Evolutionary conservation across 2,888 invertebrate species (phyloP).

Genomic region (Ganaspis brasiliensis): DNA sequence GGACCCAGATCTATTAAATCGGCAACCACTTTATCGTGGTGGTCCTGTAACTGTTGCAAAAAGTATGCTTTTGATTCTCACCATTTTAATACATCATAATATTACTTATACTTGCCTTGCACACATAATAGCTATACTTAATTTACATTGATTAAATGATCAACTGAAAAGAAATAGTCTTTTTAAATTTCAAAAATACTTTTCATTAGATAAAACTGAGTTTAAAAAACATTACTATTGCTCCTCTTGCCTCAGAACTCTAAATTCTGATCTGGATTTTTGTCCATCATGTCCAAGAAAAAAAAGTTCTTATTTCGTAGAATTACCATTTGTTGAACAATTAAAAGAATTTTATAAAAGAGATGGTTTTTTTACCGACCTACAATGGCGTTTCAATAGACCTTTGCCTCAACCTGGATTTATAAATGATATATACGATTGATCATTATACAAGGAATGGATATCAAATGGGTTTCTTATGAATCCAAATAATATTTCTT

Average conservation of each 20-base stretch:
- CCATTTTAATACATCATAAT: conserved; percentile 36
- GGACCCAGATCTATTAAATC: background rate
- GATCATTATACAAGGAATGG: conserved; percentile 35
- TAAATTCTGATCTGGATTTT: background rate
- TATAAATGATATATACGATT: conserved; percentile 45
- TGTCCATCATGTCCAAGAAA: conserved; percentile 14
- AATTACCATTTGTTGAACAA: conserved; percentile 38
- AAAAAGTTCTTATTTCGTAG: conserved; percentile 42
- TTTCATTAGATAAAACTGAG: background rate
- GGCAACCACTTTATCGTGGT: conserved; percentile 19
- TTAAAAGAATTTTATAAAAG: conserved; percentile 46
- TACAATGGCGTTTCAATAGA: conserved; percentile 43
- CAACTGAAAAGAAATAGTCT: conserved; percentile 39
- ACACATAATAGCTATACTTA: conserved; percentile 43
- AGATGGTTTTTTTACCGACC: background rate
- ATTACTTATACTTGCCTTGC: conserved; percentile 26
- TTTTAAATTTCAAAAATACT: conserved; percentile 44
- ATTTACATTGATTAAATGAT: conserved; percentile 42
- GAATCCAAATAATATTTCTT: conserved; percentile 43
- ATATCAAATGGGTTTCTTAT: conserved; percentile 38
- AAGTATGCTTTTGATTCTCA: conserved; percentile 45
- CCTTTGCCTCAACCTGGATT: background rate
- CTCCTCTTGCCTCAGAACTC: background rate
- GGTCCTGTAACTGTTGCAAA: conserved; percentile 28
- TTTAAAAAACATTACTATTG: conserved; percentile 38